Evolutionary conservation across 2,888 invertebrate genomes (phyloP), one percentile per base, ranked within the genome.

Genomic region (Sphecodes monilicornis): DNA sequence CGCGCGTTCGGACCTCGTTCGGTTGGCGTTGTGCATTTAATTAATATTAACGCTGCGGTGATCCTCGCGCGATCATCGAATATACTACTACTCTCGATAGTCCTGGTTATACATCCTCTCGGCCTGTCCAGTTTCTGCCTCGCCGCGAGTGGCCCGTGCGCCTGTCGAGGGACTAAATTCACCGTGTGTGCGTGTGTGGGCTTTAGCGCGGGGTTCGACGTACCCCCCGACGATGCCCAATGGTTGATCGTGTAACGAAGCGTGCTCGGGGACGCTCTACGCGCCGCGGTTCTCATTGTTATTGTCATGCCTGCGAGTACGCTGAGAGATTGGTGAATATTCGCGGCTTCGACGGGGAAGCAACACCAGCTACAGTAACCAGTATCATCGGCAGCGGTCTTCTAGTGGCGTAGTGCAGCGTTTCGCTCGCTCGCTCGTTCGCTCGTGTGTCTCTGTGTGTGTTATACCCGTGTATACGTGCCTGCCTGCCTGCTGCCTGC

Each of bases 141-240:
- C 78, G 80, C 79, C 68, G 87, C 80, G 89, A 83, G 88, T 85
- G 87, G 80, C 79, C 84, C 74, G 85, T 83, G 86, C 77, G 64
- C 80, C 82, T 81, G 84, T 84, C 81, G 82, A 66, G 66, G 36
- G 66, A 85, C 69, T 77, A 80, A 86, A 78, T 84, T 80, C 74
- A 76, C 83, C 74, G 82, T 87, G 87, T 83, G 84, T 76, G 76
- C 76, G 76, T 83, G 86, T 86, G 86, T 78, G 84, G 88, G 85
- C 85, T 87, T 81, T 83, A 84, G 85, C 84, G 84, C 86, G 90
- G 90, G 88, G 88, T 90, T 90, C 87, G 89, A 90, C 89, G 89
- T 90, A 89, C 88, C 91, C 89, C 71, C 87, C 96, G 96, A 97
- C 97, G 96, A 97, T 97, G 97, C 97, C 97, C 96, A 97, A 97